phyloP scores from a whole-genome alignment of 2,797 vertebrate genomes.

The Microhierax caerulescens region DNA sequence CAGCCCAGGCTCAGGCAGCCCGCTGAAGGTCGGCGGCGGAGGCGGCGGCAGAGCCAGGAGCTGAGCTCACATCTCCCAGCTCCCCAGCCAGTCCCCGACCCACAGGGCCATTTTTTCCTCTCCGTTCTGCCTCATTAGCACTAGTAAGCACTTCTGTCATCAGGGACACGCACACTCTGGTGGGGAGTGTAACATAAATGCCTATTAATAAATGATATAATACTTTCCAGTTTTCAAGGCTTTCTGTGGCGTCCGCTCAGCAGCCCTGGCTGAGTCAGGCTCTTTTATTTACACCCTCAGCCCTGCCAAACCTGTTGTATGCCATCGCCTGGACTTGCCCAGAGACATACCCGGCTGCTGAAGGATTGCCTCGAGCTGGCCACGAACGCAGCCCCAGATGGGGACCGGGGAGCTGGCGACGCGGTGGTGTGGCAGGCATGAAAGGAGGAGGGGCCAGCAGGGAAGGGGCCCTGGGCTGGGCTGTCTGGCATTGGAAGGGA shows the following conservation, averaged over 20 bases:
- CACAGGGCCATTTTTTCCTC: conserved; percentile 67
- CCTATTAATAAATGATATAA: conserved; percentile 69
- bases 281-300: conserved; percentile 54
- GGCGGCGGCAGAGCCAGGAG: conserved; percentile 27
- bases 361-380: not conserved
- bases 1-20: not conserved
- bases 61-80: conserved; percentile 66
- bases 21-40: accelerated
- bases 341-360: not conserved
- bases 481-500: accelerated
- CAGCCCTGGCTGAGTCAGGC: conserved; percentile 59
- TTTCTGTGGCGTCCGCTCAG: conserved; percentile 19
- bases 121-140: conserved; percentile 65
- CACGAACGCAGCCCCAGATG: not conserved
- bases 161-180: conserved; percentile 64
- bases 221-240: conserved; percentile 67
- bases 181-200: conserved; percentile 63
- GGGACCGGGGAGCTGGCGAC: not conserved
- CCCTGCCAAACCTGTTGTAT: conserved; percentile 53
- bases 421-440: not conserved
- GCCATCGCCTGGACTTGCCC: conserved; percentile 3
- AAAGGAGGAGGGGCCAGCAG: accelerated
- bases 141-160: conserved; percentile 70
- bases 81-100: conserved; percentile 54
- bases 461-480: not conserved